Conservation (phyloP, 1,140 invertebrate species). For the Hormaphis cornu region DNA sequence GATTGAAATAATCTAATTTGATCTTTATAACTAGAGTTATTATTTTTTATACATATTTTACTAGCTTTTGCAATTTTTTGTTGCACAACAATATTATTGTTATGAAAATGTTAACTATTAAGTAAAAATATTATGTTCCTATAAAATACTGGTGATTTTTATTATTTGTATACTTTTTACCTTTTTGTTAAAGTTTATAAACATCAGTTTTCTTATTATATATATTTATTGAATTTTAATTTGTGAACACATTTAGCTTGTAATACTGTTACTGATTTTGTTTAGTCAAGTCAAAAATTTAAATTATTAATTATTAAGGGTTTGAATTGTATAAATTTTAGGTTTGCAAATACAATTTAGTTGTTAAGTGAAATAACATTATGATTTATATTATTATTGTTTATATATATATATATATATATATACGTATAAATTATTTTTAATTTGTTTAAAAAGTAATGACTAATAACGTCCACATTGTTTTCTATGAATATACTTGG, state of each 20-base stretch:
- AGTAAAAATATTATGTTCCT: conserved; percentile 15
- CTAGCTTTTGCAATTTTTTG: neutral
- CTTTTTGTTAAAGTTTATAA: neutral
- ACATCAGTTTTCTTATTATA: too few relatives aligned
- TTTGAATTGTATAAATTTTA: conserved; percentile 9
- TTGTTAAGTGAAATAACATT: neutral
- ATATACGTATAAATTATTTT: neutral
- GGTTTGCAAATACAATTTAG: neutral
- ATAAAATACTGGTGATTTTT: conserved; percentile 22
- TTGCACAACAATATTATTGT: conserved; percentile 2
- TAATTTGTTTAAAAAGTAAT: neutral
- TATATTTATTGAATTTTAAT: neutral
- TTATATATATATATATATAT: too few relatives aligned
- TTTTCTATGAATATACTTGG: neutral
- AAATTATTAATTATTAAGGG: neutral
- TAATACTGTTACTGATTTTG: conserved; percentile 4
- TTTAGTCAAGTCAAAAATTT: neutral
- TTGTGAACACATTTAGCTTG: neutral
- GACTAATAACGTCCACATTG: neutral
- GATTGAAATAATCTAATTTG: neutral
- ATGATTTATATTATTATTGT: neutral
- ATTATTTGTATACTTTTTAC: conserved; percentile 19
- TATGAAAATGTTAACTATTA: conserved; percentile 26
- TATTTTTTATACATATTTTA: conserved; percentile 1
- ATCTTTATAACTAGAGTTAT: neutral